Evolutionary conservation across 2,888 invertebrate species (phyloP), one percentile per base, ranked within the genome.

Genomic region (Priocnemis perturbator): DNA sequence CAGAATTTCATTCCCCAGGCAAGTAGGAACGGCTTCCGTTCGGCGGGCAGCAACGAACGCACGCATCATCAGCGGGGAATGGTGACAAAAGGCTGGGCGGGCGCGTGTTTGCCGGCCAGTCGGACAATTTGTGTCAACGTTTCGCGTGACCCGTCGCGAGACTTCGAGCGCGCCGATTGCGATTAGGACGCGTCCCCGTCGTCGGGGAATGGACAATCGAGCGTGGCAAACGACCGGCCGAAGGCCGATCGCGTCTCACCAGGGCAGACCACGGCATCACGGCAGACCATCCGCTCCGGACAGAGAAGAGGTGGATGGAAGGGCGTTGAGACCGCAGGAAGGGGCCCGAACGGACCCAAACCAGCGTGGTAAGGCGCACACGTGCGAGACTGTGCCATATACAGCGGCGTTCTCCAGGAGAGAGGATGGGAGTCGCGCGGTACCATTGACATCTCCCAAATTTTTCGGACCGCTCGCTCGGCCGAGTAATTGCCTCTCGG

Each of bases 291-390:
- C 11, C 7, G 37, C 30, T 57, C 11, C 19, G 56, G 23, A n/a
- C 17, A 56, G 30, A 56, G n/a, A 55, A 30, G 30, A 56, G n/a
- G 26, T n/a, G 3, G 37, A 30, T 61, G 50, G 69, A 58, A 57
- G 55, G 60, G 56, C 62, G 37, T 63, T 58, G 44, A 61, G 64
- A 66, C 64, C 47, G 69, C 63, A 69, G 67, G 72, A 66, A 69
- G 62, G 63, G 64, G 64, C 64, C 26, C 58, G 45, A 71, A 71
- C 71, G 71, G 65, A 5, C 26, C 26, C 26, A 37, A 37, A 37
- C 37, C 11, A 11, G 7, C 37, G 7, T 11, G 37, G 14, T 37
- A 9, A 37, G 37, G 37, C 19, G 37, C 19, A 57, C 37, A 37
- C 57, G 57, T 57, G 37, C 37, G 37, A 37, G 37, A 37, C 37